Percentiles rank a stretch among this genome's conserved stretches.
These are phyloP conservation scores for Caenorhabditis sinica DNA, from an alignment of 2,888 invertebrate genomes.

Conservation along the genomic window DNA sequence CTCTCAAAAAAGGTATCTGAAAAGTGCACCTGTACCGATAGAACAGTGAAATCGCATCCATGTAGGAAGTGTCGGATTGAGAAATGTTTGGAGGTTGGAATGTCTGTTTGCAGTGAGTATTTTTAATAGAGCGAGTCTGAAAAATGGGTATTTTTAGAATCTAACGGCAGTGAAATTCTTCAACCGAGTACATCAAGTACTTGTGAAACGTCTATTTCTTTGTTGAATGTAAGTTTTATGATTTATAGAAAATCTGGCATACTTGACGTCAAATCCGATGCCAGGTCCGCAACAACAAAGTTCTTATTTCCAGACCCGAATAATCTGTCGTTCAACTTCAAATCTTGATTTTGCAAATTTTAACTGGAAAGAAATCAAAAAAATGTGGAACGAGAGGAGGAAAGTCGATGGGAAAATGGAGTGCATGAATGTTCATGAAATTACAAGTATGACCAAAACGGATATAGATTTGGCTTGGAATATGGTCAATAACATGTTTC, in stretches of 20 bases:
- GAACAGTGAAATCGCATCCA: slow-evolving; percentile 34
- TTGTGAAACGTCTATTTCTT: no score
- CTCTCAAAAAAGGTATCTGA: slow-evolving; percentile 22
- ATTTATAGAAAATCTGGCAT: no score
- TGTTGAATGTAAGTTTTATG: no score
- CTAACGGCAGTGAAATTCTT: no score
- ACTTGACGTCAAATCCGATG: no score
- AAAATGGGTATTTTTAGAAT: no score
- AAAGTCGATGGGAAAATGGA: not conserved
- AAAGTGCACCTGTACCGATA: slow-evolving; percentile 14
- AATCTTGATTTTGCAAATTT: not conserved
- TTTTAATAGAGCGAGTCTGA: not conserved
- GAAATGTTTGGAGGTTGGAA: slow-evolving; percentile 21
- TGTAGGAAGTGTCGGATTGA: slow-evolving; percentile 49
- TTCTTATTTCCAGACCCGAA: slow-evolving; percentile 29
- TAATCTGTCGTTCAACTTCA: slow-evolving; percentile 1
- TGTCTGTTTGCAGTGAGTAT: slow-evolving; percentile 24
- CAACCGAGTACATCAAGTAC: no score
- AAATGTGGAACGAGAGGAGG: not conserved
- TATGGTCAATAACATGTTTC: not conserved
- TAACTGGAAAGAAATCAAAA: slow-evolving; percentile 1
- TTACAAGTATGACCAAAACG: not conserved
- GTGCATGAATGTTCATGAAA: not conserved
- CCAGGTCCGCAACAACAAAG: no score
- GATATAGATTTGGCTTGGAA: slow-evolving; percentile 16